Percentiles rank a stretch among this genome's conserved stretches.
These are phyloP conservation scores for Ephydatia muelleri DNA, from an alignment of 37 sponge, comb jelly and placozoan species.

Conservation along the genomic window DNA sequence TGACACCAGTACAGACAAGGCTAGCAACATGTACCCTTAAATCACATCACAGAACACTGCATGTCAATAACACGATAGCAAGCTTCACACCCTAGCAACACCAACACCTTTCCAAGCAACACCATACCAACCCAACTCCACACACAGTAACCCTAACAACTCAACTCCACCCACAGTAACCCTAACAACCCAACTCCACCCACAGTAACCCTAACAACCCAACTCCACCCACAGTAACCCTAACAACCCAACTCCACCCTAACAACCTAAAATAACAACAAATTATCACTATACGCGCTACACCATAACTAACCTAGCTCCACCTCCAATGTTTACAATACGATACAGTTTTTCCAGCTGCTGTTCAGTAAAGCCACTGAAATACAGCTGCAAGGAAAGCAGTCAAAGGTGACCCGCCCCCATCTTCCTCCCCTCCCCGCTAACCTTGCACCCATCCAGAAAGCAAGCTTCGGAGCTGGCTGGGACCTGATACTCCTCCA, in stretches of 20 bases:
- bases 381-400: slow-evolving; percentile 36
- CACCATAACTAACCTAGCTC: slow-evolving; percentile 19
- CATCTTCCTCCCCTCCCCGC: neutral
- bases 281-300: neutral
- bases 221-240: neutral
- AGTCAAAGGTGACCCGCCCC: neutral
- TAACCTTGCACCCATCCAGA: slow-evolving; percentile 68
- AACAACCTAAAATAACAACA: no score
- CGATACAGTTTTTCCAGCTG: slow-evolving; percentile 48
- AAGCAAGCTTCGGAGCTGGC: slow-evolving; percentile 1
- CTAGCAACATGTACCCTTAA: no score
- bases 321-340: slow-evolving; percentile 62
- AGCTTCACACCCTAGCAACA: no score
- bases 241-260: neutral
- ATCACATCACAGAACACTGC: no score
- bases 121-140: neutral
- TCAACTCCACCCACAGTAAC: neutral
- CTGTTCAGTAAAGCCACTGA: slow-evolving; percentile 56
- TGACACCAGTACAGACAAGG: no score
- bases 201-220: neutral
- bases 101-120: neutral
- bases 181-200: neutral
- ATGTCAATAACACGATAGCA: no score
- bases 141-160: neutral
- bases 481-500: slow-evolving; percentile 39